Evolutionary conservation across 2,888 invertebrate species (phyloP).

Genomic region (Pyrgus malvae): DNA sequence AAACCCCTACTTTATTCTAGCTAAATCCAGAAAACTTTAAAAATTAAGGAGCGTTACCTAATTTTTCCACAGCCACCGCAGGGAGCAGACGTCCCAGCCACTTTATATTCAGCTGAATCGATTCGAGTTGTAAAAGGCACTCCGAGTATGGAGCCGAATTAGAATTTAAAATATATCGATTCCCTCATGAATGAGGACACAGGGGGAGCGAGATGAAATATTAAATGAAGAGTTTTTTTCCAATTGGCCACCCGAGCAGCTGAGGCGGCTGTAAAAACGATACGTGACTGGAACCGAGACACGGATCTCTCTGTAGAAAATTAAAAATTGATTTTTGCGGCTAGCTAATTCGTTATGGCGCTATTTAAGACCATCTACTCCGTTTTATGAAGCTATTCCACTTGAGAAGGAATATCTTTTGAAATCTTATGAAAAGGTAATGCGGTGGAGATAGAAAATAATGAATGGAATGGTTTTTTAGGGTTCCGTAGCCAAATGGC

Average conservation of each 20-base stretch:
- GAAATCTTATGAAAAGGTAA: not conserved
- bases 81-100: slow-evolving; percentile 38
- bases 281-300: slow-evolving; percentile 58
- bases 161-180: slow-evolving; percentile 77
- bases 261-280: slow-evolving; percentile 73
- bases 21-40: slow-evolving; percentile 1
- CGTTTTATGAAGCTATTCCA: slow-evolving; percentile 7
- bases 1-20: not conserved
- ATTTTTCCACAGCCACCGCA: slow-evolving; percentile 27
- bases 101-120: slow-evolving; percentile 69
- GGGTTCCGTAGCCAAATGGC: too few species aligned
- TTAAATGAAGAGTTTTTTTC: slow-evolving; percentile 64
- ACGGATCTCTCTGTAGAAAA: slow-evolving; percentile 16
- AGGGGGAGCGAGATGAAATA: slow-evolving; percentile 58
- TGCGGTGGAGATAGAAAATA: not conserved
- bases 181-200: slow-evolving; percentile 54
- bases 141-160: slow-evolving; percentile 62
- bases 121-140: slow-evolving; percentile 66
- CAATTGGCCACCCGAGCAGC: slow-evolving; percentile 67
- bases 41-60: not conserved
- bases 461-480: not conserved
- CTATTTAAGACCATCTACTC: slow-evolving; percentile 8
- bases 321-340: slow-evolving; percentile 28
- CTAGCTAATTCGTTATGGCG: slow-evolving; percentile 16
- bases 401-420: slow-evolving; percentile 4